These are phyloP conservation scores for Crepidodera aurea DNA, from an alignment of 2,888 invertebrate species.

Conservation along the genomic window DNA sequence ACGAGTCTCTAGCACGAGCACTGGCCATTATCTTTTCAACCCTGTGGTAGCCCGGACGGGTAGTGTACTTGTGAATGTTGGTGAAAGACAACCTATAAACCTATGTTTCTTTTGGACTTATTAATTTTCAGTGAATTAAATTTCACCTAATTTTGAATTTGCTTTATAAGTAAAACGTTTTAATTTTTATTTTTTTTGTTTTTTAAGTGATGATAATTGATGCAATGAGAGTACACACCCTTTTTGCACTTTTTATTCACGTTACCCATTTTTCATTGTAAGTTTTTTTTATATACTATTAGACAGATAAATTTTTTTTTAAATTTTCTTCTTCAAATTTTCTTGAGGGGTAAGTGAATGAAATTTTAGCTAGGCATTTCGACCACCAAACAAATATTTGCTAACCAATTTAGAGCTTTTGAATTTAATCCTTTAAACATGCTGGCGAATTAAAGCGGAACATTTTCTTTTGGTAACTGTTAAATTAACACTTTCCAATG, in stretches of 20 bases:
- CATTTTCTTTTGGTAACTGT: slow-evolving; percentile 12
- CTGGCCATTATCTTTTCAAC: slow-evolving; percentile 34
- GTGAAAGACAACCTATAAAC: slow-evolving; percentile 37
- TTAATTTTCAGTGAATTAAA: slow-evolving; percentile 43
- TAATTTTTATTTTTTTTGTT: slow-evolving; percentile 31
- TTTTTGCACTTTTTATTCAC: slow-evolving; percentile 55
- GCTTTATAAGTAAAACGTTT: slow-evolving; percentile 34
- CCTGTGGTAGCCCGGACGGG: slow-evolving; percentile 37
- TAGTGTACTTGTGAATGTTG: slow-evolving; percentile 40
- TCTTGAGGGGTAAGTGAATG: slow-evolving; percentile 22
- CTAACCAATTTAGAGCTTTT: background rate
- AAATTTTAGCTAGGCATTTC: slow-evolving; percentile 12
- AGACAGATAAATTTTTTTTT: background rate
- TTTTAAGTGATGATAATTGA: slow-evolving; percentile 37
- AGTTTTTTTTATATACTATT: slow-evolving; percentile 55
- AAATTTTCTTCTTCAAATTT: slow-evolving; percentile 6
- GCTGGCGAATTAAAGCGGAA: background rate
- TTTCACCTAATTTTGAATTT: slow-evolving; percentile 42
- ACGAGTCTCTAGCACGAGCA: slow-evolving; percentile 36
- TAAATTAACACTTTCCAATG: slow-evolving; percentile 2
- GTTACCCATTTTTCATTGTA: slow-evolving; percentile 63
- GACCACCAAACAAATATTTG: slow-evolving; percentile 2
- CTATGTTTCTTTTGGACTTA: slow-evolving; percentile 40
- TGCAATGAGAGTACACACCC: slow-evolving; percentile 50
- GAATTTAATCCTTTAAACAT: background rate